Evolutionary conservation across 2,797 vertebrate genomes (phyloP).

Genomic region (Propithecus perrieri): DNA sequence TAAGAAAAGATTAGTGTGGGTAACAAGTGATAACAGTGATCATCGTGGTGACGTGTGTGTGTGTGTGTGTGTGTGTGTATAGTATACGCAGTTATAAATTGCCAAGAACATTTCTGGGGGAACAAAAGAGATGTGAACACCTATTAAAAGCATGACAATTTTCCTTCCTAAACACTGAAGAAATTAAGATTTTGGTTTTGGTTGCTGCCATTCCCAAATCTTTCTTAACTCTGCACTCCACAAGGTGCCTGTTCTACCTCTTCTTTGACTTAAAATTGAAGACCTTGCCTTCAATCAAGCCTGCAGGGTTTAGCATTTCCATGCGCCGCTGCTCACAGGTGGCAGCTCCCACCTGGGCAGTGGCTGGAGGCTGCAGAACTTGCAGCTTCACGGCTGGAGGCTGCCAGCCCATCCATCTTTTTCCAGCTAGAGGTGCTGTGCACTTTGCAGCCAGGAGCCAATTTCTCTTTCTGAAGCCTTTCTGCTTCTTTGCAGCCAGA

Average conservation of each 20-base stretch:
- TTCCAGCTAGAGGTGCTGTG: background rate
- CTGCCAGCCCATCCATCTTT: background rate
- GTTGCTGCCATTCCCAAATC: background rate
- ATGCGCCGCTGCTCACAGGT: too few relatives aligned
- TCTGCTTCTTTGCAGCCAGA: background rate
- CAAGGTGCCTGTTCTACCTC: background rate
- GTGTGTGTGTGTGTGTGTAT: too few relatives aligned
- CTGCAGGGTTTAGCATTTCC: background rate
- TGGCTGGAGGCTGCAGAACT: background rate
- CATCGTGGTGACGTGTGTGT: background rate
- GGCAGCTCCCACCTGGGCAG: background rate
- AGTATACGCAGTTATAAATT: background rate
- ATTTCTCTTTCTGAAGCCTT: background rate
- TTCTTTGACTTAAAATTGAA: background rate
- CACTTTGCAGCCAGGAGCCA: background rate
- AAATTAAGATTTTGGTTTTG: background rate
- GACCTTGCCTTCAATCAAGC: background rate
- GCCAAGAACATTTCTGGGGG: background rate
- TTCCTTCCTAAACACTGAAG: background rate
- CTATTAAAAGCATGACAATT: background rate
- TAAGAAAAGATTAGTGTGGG: background rate
- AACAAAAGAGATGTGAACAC: background rate
- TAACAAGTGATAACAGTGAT: background rate
- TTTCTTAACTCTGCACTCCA: background rate
- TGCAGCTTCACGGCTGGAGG: accelerated